These are phyloP conservation scores for Grus americana DNA, from an alignment of 2,113 vertebrate genomes.

Conservation along the genomic window DNA sequence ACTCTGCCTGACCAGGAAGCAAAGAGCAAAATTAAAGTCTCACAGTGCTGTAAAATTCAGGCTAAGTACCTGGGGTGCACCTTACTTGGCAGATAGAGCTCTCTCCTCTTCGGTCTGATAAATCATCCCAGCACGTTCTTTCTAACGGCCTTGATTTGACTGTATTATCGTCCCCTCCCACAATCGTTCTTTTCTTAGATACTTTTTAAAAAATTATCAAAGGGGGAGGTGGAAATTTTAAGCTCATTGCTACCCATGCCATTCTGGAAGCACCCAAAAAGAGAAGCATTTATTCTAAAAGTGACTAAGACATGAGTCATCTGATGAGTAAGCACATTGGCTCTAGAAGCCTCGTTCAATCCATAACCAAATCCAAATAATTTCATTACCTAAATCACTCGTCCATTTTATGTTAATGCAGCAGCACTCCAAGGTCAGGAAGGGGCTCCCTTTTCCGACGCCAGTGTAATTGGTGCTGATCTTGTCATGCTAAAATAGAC, in stretches of 20 bases:
- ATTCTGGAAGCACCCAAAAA: constrained; percentile 23
- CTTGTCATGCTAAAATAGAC: background rate
- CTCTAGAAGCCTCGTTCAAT: background rate
- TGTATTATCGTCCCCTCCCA: background rate
- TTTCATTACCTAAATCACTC: background rate
- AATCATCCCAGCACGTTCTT: background rate
- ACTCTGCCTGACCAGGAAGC: background rate
- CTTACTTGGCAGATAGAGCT: background rate
- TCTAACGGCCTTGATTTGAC: background rate
- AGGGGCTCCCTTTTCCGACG: background rate
- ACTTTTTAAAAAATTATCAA: background rate
- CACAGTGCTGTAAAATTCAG: background rate
- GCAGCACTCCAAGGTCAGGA: background rate
- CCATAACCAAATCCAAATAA: background rate
- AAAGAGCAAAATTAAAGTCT: background rate
- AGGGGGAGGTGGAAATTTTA: background rate
- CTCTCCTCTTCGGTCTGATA: background rate
- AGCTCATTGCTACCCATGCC: background rate
- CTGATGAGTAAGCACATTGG: constrained; percentile 34
- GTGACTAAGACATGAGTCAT: constrained; percentile 51
- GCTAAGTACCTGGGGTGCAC: background rate
- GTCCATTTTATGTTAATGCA: background rate
- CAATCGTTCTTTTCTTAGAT: background rate
- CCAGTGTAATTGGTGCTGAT: background rate
- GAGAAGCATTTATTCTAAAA: constrained; percentile 3